Conservation (phyloP, 2,797 vertebrate genomes). For the Enteromius anoplus region DNA sequence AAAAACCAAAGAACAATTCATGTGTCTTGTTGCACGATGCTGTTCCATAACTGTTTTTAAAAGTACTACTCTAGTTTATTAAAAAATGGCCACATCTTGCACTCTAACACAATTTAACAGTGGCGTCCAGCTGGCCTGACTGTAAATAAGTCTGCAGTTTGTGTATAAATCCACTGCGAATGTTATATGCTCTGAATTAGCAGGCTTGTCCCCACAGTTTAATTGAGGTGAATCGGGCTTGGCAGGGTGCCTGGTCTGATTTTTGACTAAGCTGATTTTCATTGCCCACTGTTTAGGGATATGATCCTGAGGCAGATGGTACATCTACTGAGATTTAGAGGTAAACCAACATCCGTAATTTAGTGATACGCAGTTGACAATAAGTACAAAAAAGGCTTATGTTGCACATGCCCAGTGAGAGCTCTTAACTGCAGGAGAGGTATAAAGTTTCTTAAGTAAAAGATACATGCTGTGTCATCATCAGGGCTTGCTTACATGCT, state of each 20-base stretch:
- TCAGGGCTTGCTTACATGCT: background rate
- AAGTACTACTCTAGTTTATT: background rate
- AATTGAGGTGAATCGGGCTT: slow-evolving; percentile 53
- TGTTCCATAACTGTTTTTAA: slow-evolving; percentile 8
- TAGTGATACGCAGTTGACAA: slow-evolving; percentile 4
- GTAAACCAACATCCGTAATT: slow-evolving; percentile 26
- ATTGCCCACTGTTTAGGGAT: slow-evolving; percentile 57
- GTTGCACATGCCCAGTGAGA: slow-evolving; percentile 2
- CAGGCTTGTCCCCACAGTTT: slow-evolving; percentile 52
- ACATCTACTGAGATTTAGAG: slow-evolving; percentile 20
- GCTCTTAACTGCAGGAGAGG: background rate
- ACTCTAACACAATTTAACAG: background rate
- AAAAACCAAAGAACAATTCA: background rate
- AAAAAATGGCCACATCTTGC: slow-evolving; percentile 2
- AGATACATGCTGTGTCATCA: slow-evolving; percentile 12
- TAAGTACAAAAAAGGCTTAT: slow-evolving; percentile 8
- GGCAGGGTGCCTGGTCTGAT: slow-evolving; percentile 55
- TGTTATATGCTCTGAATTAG: slow-evolving; percentile 47
- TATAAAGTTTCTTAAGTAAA: slow-evolving; percentile 5
- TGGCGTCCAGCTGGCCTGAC: slow-evolving; percentile 10
- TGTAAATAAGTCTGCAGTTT: slow-evolving; percentile 14
- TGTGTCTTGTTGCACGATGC: background rate
- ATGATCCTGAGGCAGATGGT: slow-evolving; percentile 61
- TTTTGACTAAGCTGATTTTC: slow-evolving; percentile 62
- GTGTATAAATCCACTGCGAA: slow-evolving; percentile 13